Percentiles rank a stretch among this genome's conserved stretches.
These are phyloP conservation scores for Cebidichthys violaceus DNA, from an alignment of 2,113 vertebrate species.

Conservation along the genomic window DNA sequence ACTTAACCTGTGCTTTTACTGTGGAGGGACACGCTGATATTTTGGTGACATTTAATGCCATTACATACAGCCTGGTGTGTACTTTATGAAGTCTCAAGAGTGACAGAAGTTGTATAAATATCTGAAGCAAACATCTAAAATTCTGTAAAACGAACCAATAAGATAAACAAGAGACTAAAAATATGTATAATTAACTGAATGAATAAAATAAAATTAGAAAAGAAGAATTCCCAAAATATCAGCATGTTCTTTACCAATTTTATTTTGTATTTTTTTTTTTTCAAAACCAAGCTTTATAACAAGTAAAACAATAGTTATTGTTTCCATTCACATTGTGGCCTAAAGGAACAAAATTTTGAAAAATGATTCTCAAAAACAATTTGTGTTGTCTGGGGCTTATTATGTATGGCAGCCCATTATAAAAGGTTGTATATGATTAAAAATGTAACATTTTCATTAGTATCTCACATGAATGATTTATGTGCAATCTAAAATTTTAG, in stretches of 20 bases:
- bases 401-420: not conserved
- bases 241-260: not conserved
- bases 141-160: not conserved
- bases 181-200: not conserved
- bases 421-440: not conserved
- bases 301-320: too few relatives aligned
- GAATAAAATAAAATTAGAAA: not conserved
- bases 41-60: not conserved
- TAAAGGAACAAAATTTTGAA: not conserved
- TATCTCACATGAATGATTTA: not conserved
- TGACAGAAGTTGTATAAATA: not conserved
- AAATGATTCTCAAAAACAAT: not conserved
- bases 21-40: slow-evolving; percentile 35
- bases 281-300: not conserved
- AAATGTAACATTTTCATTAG: not conserved
- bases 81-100: not conserved
- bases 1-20: slow-evolving; percentile 26
- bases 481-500: not conserved
- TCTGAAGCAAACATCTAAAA: not conserved
- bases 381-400: not conserved
- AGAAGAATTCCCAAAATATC: not conserved
- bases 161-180: not conserved
- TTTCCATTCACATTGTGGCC: not conserved
- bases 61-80: too few relatives aligned
- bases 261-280: not conserved